Conservation (phyloP, 2,888 invertebrate genomes). For the Pheosia gnoma region DNA sequence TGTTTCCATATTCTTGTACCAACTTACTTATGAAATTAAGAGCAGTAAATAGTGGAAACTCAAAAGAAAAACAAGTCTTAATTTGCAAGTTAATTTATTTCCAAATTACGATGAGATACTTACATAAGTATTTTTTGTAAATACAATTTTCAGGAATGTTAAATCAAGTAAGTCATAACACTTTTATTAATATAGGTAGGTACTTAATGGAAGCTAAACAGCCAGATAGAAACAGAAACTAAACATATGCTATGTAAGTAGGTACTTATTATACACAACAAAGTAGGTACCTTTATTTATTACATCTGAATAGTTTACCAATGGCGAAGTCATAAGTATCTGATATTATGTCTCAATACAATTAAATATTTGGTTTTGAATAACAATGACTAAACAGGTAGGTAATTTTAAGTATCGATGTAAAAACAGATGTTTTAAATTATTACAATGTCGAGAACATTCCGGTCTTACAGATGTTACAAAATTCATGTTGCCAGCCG, state of each 20-base stretch:
- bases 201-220: no score
- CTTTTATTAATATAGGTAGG: no score
- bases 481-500: not conserved
- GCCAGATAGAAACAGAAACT: not conserved
- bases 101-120: no score
- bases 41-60: no score
- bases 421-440: not conserved
- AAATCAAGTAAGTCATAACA: no score
- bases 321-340: no score
- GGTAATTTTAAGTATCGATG: not conserved
- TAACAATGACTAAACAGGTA: no score
- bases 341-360: not conserved
- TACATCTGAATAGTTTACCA: not conserved
- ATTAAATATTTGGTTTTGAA: not conserved
- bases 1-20: no score
- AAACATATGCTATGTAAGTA: not conserved
- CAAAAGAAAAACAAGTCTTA: no score
- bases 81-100: no score
- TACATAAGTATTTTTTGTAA: not conserved
- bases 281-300: not conserved
- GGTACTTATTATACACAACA: no score
- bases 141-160: not conserved
- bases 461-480: not conserved
- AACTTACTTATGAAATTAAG: no score
- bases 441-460: not conserved